Base-by-base conservation (phyloP, 2,888 invertebrate species). In the Drosophila koepferae region DNA sequence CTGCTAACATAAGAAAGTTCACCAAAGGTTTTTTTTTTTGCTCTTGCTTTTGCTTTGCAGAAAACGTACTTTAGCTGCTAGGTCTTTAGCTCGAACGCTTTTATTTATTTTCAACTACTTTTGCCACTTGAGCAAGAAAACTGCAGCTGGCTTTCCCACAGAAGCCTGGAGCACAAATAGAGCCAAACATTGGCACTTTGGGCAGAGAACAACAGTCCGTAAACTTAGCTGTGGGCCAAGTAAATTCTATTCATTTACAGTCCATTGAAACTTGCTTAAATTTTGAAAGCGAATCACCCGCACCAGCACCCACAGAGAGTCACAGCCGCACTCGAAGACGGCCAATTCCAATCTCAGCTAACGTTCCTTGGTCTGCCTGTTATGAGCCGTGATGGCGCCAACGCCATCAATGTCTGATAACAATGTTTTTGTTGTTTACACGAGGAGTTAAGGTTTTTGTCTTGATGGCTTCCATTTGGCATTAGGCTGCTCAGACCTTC, bases 241-340 rank as follows among this genome's bases (percentile, higher is more conserved):
- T 64, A 60, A 85, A 80, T 80, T 77, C 77, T 66, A 74, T 80
- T 85, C 84, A 86, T 85, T 86, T 85, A 77, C 82, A 82, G 86
- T 87, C 78, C 86, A 87, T 80, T 86, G 88, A 85, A 88, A 82
- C 78, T 86, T 80, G 72, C 86, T 89, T 80, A 82, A 85, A 89
- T 80, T 89, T 87, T 80, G 51, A 87, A 80, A 80, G 71, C 84
- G 84, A 74, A 70, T 62, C 51, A 66, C 36, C 71, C 49, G 12
- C 16, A 3, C 38, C 28, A 38, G 9, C 14, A 7, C 38, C 28
- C 46, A 23, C 8, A 28, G 5, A 23, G 16, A 28, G 5, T 8
- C 16, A 23, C 16, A 16, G 46, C 14, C 18, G 20, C 63, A 38
- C 40, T 46, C 23, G 31, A 43, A 53, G 48, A 48, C 31, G 54